Evolutionary conservation across 2,888 invertebrate genomes (phyloP).

Genomic region (Mallateleia sp.): DNA sequence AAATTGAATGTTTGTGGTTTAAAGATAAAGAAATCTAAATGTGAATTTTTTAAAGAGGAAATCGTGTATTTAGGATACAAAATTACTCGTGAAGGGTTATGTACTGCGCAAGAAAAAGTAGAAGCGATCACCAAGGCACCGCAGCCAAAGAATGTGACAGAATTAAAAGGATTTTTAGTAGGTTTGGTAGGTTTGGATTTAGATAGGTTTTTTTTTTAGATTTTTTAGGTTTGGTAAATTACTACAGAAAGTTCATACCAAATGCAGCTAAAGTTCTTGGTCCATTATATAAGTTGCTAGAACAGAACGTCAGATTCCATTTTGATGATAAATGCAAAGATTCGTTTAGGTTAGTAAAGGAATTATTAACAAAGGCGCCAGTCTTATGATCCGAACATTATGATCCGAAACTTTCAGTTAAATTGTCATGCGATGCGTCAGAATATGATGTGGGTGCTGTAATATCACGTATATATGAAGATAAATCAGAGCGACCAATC

Average conservation of each 20-base stretch:
- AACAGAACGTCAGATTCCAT: constrained; percentile 57
- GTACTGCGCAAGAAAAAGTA: constrained; percentile 60
- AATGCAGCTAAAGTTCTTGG: constrained; percentile 75
- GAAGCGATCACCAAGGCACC: constrained; percentile 70
- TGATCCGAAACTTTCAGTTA: constrained; percentile 37
- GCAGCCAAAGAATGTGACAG: constrained; percentile 74
- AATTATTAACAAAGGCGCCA: background rate
- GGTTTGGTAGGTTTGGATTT: no score
- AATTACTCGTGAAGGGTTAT: constrained; percentile 77
- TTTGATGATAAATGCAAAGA: background rate
- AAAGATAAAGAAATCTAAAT: constrained; percentile 61
- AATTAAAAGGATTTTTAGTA: constrained; percentile 78
- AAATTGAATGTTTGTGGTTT: constrained; percentile 50
- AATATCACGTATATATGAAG: constrained; percentile 23
- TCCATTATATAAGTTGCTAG: constrained; percentile 81
- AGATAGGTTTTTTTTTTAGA: no score
- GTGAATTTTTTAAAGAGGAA: constrained; percentile 43
- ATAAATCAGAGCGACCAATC: constrained; percentile 47
- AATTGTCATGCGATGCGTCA: constrained; percentile 62
- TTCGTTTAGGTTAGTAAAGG: background rate
- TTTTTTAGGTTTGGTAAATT: constrained; percentile 84
- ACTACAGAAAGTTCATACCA: constrained; percentile 84
- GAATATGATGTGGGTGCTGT: constrained; percentile 46
- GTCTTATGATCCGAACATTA: no score
- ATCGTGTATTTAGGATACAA: constrained; percentile 80